phyloP scores from a whole-genome alignment of 2,888 invertebrate genomes.

The Steinernema hermaphroditum region DNA sequence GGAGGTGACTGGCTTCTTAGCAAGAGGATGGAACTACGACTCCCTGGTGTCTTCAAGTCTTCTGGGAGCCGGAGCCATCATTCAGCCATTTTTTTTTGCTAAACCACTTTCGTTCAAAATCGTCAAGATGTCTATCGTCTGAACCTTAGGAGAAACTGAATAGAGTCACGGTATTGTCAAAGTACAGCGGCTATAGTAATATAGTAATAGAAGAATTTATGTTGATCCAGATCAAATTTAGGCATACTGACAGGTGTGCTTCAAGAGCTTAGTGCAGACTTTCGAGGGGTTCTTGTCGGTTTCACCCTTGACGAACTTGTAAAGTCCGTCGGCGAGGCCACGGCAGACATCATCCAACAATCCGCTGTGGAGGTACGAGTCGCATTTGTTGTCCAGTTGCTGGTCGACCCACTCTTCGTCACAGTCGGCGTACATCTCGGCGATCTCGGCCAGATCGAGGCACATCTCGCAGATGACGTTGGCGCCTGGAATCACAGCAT shows the following conservation, averaged over 20 bases:
- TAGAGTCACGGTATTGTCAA: no score
- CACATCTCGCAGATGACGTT: constrained; percentile 35
- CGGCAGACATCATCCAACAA: constrained; percentile 31
- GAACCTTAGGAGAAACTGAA: no score
- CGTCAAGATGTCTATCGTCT: no score
- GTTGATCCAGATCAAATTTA: neutral
- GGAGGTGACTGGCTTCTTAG: no score
- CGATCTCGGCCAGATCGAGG: constrained; percentile 33
- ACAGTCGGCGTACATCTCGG: constrained; percentile 36
- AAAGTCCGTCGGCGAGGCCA: constrained; percentile 24
- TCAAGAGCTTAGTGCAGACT: constrained; percentile 32
- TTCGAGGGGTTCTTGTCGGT: constrained; percentile 33
- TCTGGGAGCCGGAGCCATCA: no score
- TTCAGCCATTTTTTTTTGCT: no score
- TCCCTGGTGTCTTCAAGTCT: no score
- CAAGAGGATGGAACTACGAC: no score
- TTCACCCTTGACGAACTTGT: constrained; percentile 21
- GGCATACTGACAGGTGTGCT: constrained; percentile 29
- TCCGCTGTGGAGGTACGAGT: constrained; percentile 32
- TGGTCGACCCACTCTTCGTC: constrained; percentile 33
- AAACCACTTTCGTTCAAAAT: no score
- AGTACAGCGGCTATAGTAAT: no score
- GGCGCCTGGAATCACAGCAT: constrained; percentile 11
- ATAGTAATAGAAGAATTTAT: no score
- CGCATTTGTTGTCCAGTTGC: constrained; percentile 32